phyloP scores from a whole-genome alignment of 1,140 invertebrate genomes.

The Chironomus tepperi region DNA sequence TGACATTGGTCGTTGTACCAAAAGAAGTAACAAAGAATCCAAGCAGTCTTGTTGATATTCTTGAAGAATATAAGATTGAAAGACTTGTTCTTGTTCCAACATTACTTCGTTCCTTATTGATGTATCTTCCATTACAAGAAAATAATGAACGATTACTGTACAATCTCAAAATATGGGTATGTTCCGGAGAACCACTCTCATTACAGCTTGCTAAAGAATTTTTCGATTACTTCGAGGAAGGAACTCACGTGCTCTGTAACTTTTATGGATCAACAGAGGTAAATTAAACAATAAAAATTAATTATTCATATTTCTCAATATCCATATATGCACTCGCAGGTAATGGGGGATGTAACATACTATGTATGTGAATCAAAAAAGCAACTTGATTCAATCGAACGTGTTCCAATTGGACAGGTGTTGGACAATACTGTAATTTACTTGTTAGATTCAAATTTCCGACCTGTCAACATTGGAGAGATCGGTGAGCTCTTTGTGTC shows the following conservation, averaged over 20 bases:
- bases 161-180: conserved; percentile 65
- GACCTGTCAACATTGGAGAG: conserved; percentile 55
- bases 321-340: background rate
- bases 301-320: background rate
- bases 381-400: conserved; percentile 53
- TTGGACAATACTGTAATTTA: conserved; percentile 72
- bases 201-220: conserved; percentile 59
- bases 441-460: conserved; percentile 60
- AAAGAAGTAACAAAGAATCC: conserved; percentile 64
- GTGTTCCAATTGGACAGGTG: conserved; percentile 74
- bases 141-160: conserved; percentile 41
- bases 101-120: conserved; percentile 62
- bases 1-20: conserved; percentile 58
- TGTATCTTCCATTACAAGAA: conserved; percentile 51
- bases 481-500: conserved; percentile 71
- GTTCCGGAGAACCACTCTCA: conserved; percentile 68
- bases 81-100: conserved; percentile 76
- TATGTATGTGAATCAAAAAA: conserved; percentile 44
- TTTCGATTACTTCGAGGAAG: conserved; percentile 55
- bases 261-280: conserved; percentile 83
- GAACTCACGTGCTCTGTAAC: conserved; percentile 59
- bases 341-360: conserved; percentile 74
- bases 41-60: conserved; percentile 53
- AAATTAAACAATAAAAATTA: background rate
- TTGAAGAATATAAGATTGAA: conserved; percentile 64